Conservation (phyloP, 2,113 vertebrate genomes). For the Phalacrocorax pelagicus region DNA sequence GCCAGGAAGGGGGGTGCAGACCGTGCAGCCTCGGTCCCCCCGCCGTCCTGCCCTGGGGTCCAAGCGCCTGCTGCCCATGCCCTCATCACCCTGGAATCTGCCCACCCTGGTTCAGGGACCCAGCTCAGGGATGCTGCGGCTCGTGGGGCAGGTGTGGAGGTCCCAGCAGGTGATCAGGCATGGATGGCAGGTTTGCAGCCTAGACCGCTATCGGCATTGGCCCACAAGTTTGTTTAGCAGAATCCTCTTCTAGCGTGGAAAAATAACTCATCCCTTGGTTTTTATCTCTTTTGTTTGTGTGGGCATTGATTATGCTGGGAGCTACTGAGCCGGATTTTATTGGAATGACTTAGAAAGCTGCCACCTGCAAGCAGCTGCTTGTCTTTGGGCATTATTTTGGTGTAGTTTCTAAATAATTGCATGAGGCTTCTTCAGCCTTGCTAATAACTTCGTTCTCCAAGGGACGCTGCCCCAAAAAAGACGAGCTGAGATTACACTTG, state of each 20-base stretch:
- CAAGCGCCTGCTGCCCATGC: rapidly evolving
- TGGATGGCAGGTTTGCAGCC: neutral
- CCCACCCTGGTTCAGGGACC: neutral
- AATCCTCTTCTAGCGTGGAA: neutral
- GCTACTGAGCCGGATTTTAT: conserved; percentile 26
- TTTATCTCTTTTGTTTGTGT: neutral
- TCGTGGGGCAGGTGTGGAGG: rapidly evolving
- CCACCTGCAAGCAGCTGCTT: neutral
- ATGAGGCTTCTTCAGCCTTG: conserved; percentile 8
- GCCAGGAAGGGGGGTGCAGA: rapidly evolving
- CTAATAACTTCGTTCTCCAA: neutral
- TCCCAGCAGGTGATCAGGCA: neutral
- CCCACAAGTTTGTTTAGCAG: neutral
- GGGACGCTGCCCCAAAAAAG: neutral
- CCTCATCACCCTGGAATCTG: neutral
- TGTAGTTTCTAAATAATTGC: conserved; percentile 27
- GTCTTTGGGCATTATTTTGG: conserved; percentile 21
- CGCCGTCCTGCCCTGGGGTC: neutral
- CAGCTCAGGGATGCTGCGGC: rapidly evolving
- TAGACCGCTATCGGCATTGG: rapidly evolving
- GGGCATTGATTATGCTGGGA: neutral
- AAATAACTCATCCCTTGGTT: neutral
- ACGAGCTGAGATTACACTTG: conserved; percentile 1
- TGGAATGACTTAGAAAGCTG: conserved; percentile 19
- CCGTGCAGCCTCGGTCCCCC: neutral